Evolutionary conservation across 2,797 vertebrate species (phyloP).

Genomic region (Neomorphus geoffroyi): DNA sequence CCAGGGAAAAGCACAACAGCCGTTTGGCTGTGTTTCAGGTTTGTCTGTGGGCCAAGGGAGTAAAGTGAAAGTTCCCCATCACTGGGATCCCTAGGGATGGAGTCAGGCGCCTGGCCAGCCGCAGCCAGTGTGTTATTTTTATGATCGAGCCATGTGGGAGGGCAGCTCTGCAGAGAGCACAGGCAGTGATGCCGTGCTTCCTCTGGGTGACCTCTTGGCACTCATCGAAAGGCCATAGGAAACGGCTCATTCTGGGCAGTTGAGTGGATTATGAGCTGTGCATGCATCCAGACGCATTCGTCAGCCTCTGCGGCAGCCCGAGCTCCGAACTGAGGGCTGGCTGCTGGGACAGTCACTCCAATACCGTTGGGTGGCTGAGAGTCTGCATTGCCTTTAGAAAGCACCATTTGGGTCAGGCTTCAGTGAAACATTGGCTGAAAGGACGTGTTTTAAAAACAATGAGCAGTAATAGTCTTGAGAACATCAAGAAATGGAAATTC

Average conservation of each 20-base stretch:
- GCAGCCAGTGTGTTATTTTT: rapidly evolving
- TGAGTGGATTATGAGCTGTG: rapidly evolving
- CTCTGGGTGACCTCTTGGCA: background rate
- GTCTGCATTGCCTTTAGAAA: background rate
- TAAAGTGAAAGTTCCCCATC: background rate
- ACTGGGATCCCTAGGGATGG: background rate
- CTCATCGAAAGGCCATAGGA: background rate
- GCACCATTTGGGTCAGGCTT: background rate
- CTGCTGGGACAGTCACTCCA: background rate
- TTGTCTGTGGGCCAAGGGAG: background rate
- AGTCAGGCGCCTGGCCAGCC: background rate
- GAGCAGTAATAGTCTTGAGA: background rate
- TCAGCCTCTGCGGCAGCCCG: rapidly evolving
- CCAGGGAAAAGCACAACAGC: background rate
- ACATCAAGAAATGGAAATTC: background rate
- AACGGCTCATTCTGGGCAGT: rapidly evolving
- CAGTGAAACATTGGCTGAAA: background rate
- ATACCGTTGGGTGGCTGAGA: rapidly evolving
- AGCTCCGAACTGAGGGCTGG: background rate
- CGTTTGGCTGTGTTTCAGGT: rapidly evolving
- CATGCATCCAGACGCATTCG: rapidly evolving
- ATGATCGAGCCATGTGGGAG: background rate
- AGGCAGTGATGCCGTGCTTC: background rate
- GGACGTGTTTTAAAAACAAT: background rate
- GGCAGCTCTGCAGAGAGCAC: background rate